Base-by-base conservation (phyloP, 2,797 vertebrate genomes). In the Chloroceryle inda region DNA sequence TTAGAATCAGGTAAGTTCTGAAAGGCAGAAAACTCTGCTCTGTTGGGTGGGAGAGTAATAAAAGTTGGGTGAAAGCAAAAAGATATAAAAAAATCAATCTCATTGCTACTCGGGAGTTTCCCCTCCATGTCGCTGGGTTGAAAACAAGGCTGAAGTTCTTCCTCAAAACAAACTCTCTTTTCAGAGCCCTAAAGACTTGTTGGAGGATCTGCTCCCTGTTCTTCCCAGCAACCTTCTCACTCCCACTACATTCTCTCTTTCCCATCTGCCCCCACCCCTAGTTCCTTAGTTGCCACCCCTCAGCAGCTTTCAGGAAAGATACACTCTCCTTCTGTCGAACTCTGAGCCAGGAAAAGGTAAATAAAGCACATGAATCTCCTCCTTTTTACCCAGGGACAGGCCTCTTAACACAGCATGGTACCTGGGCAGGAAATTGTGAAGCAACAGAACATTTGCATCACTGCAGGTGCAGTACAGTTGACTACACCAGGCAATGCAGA, bases 381-480 rank as follows among this genome's bases (percentile, higher is more conserved):
- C 14, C 15, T 26, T 49, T 73, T 79, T 66, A 69, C 53, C 44
- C 38, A 38, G 26, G 44, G 40, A 66, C 11, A 26, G 27, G 24
- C 33, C n/a, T 49, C 33, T 38, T 68, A 75, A 52, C 24, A 49
- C 19, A 71, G 42, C 47, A 50, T 6, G 5, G 29, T 47, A 69
- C 49, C 47, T 38, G 29, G 3, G 1, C 44, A 64, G 74, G 49
- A 93, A 81, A 76, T 29, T n/a, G 31, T 47, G 20, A 56, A 42
- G 26, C 33, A 50, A 1, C 2, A 75, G 10, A 77, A 59, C 17
- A 49, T 47, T 17, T 52, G 15, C 40, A 40, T 59, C 49, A 40
- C 38, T 71, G 52, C 0, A 0, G 44, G 40, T 0, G 0, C 53
- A 56, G 58, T 49, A 78, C 31, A n/a, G 27, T 6, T 52, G 50